Percentiles rank a stretch among this genome's conserved stretches.
Conservation (phyloP, 2,797 vertebrate species). For the Spondyliosoma cantharus region DNA sequence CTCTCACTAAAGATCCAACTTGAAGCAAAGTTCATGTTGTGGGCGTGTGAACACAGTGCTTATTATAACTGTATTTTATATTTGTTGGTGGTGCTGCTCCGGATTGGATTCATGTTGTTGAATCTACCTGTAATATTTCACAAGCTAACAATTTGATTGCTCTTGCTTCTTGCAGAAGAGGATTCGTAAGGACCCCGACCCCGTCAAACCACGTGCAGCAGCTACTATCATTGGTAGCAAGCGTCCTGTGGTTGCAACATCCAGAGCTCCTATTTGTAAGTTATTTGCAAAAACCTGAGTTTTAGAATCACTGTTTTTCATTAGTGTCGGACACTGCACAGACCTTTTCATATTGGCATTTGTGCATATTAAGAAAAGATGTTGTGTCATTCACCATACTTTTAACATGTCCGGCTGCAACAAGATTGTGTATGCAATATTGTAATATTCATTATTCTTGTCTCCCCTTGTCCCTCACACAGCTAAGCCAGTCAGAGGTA, state of each 20-base stretch:
- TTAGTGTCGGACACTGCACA: background rate
- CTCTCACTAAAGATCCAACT: no score
- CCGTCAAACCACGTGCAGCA: slow-evolving; percentile 63
- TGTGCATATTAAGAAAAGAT: no score
- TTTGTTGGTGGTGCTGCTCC: no score
- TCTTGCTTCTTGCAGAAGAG: slow-evolving; percentile 71
- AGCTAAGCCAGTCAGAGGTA: slow-evolving; percentile 69
- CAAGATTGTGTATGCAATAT: background rate
- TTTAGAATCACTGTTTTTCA: background rate
- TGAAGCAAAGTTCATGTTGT: no score
- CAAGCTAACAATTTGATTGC: no score
- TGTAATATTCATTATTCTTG: background rate
- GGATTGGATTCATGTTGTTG: no score
- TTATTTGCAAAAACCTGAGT: background rate
- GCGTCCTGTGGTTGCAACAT: slow-evolving; percentile 47
- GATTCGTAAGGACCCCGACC: slow-evolving; percentile 70
- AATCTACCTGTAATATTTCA: no score
- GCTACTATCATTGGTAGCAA: slow-evolving; percentile 68
- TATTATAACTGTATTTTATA: no score
- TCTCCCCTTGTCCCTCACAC: slow-evolving; percentile 4
- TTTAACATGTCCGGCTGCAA: background rate
- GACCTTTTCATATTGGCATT: background rate
- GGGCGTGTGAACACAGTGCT: no score
- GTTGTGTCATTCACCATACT: background rate
- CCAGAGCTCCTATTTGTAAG: slow-evolving; percentile 72